Percentiles rank a stretch among this genome's conserved stretches.
phyloP scores from a whole-genome alignment of 2,113 vertebrate species.

The Hydrochoerus hydrochaeris region DNA sequence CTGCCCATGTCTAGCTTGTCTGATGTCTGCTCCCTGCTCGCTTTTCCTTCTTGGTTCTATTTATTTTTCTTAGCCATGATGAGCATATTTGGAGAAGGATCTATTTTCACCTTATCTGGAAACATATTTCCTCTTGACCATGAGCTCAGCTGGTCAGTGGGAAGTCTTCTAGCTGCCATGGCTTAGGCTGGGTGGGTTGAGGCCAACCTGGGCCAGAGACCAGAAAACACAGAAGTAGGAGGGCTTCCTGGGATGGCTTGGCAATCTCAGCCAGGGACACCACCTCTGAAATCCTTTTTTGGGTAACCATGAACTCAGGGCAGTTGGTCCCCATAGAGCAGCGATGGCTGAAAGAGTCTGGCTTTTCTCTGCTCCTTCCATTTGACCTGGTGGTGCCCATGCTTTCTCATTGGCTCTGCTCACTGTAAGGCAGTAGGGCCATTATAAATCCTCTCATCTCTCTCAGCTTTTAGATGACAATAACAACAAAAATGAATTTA shows the following conservation, averaged over 20 bases:
- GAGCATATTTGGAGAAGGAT: constrained; percentile 78
- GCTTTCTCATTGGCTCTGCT: constrained; percentile 3
- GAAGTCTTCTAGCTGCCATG: background rate
- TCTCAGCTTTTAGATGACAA: constrained; percentile 28
- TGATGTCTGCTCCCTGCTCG: background rate
- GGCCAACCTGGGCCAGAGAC: background rate
- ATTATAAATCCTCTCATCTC: background rate
- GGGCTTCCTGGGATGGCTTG: background rate
- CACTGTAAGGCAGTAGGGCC: background rate
- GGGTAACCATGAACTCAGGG: background rate
- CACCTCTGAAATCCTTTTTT: background rate
- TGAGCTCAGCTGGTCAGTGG: constrained; percentile 60
- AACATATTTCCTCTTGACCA: constrained; percentile 60
- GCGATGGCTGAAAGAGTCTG: background rate
- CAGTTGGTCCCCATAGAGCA: background rate
- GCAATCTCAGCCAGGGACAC: background rate
- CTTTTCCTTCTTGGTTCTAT: constrained; percentile 66
- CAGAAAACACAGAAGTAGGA: background rate
- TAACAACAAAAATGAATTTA: background rate
- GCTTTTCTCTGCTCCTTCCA: background rate
- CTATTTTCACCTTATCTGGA: constrained; percentile 81
- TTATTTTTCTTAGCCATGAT: constrained; percentile 75
- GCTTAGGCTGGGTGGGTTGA: background rate
- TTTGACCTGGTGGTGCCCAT: background rate
- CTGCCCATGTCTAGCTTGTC: background rate